phyloP scores from a whole-genome alignment of 2,113 vertebrate species.

The Oxyura jamaicensis region DNA sequence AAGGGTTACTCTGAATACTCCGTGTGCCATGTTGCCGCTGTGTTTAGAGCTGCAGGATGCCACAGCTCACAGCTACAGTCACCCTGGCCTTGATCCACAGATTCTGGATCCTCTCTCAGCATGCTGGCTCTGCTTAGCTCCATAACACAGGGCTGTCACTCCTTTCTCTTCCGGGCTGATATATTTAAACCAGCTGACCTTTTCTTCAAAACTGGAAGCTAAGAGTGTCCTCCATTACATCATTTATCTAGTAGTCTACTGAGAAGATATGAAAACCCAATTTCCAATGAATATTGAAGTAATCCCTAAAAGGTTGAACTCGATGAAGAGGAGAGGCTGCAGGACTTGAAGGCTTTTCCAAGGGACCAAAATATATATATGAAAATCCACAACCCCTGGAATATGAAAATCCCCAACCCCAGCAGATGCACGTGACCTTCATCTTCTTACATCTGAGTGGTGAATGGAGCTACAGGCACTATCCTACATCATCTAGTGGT shows the following conservation, averaged over 20 bases:
- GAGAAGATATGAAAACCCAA: not conserved
- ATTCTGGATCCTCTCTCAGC: not conserved
- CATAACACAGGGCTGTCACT: not conserved
- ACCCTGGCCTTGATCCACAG: not conserved
- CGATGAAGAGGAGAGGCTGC: not conserved
- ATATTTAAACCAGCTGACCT: not conserved
- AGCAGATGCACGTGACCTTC: not conserved
- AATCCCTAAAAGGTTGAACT: not conserved
- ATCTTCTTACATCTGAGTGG: not conserved
- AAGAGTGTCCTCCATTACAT: not conserved
- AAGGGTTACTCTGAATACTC: not conserved
- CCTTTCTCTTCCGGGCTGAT: not conserved
- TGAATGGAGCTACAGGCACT: not conserved
- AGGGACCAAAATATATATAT: not conserved
- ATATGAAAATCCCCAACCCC: not conserved
- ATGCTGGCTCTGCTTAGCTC: not conserved
- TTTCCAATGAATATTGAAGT: not conserved
- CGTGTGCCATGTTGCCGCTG: not conserved
- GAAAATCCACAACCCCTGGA: not conserved
- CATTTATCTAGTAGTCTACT: not conserved
- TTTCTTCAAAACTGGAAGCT: not conserved
- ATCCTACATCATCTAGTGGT: not conserved
- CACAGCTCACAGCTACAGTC: not conserved
- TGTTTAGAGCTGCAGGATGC: not conserved
- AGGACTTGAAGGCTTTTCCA: not conserved